phyloP scores from a whole-genome alignment of 53 echinoderm and acorn worm genomes.

The Paracentrotus lividus region DNA sequence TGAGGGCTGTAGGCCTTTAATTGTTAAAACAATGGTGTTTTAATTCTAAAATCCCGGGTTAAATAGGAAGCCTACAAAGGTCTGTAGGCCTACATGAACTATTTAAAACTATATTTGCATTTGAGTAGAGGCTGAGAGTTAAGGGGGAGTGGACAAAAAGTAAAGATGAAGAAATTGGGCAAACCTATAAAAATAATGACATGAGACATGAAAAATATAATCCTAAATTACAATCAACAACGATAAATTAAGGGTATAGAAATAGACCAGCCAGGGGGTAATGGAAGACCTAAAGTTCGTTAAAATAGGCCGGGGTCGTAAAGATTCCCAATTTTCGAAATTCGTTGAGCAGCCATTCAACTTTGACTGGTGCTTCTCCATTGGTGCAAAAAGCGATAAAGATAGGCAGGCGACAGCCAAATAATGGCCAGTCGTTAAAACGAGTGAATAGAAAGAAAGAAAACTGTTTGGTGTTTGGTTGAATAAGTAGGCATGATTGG shows the following conservation, averaged over 20 bases:
- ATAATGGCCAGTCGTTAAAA: conserved; percentile 14
- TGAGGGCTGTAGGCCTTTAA: no score
- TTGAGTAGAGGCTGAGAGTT: no score
- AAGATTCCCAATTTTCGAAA: not conserved
- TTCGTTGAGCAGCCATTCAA: not conserved
- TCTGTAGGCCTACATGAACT: no score
- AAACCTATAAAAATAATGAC: not conserved
- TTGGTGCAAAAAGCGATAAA: not conserved
- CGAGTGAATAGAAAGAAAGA: conserved; percentile 40
- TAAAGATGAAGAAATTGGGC: no score
- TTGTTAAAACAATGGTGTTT: no score
- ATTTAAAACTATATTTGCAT: no score
- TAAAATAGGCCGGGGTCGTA: not conserved
- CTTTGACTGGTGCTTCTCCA: conserved; percentile 25
- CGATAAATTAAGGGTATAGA: not conserved
- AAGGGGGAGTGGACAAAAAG: no score
- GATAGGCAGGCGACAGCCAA: conserved; percentile 12
- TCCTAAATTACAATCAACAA: not conserved
- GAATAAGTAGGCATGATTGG: conserved; percentile 4
- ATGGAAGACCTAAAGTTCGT: not conserved
- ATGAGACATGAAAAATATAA: not conserved
- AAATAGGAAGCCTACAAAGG: no score
- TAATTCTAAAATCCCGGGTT: no score
- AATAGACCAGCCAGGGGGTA: not conserved
- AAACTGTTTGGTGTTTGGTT: conserved; percentile 21